phyloP scores from a whole-genome alignment of 1,140 invertebrate species.

The Drosophila nikananu region DNA sequence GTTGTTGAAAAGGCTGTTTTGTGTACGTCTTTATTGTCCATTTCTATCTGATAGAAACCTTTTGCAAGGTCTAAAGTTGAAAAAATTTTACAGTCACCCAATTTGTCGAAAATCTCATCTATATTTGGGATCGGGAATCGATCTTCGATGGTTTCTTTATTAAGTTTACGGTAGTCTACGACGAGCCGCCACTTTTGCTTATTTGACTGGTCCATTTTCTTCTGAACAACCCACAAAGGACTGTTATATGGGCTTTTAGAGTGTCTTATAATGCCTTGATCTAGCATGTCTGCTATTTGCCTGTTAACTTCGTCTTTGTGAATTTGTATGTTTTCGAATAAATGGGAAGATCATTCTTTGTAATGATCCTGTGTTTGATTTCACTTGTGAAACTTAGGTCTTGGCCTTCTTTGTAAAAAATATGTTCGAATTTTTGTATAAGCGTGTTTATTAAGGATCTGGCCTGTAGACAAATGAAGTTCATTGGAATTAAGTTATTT shows the following conservation, averaged over 20 bases:
- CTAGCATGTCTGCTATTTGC: conserved; percentile 4
- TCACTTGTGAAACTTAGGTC: conserved; percentile 69
- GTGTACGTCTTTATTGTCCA: too few relatives aligned
- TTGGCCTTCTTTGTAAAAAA: conserved; percentile 24
- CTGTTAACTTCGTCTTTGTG: too few relatives aligned
- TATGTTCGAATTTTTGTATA: conserved; percentile 19
- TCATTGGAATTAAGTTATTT: conserved; percentile 3
- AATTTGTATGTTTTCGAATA: conserved; percentile 49
- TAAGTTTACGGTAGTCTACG: conserved; percentile 11
- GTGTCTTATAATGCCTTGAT: conserved; percentile 35
- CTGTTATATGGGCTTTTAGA: conserved; percentile 47
- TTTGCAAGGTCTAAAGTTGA: background rate
- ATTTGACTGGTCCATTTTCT: too few relatives aligned
- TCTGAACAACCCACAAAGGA: too few relatives aligned
- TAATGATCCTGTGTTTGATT: conserved; percentile 9
- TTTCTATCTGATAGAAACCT: too few relatives aligned
- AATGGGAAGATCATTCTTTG: conserved; percentile 43
- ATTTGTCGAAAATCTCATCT: conserved; percentile 14
- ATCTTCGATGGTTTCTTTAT: conserved; percentile 10
- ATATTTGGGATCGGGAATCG: conserved; percentile 11
- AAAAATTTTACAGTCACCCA: conserved; percentile 1
- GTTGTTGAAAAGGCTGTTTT: too few relatives aligned
- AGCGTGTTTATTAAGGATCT: background rate
- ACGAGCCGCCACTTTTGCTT: too few relatives aligned
- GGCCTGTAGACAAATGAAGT: background rate